phyloP scores from a whole-genome alignment of 2,113 vertebrate species.

The Struthidea cinerea region DNA sequence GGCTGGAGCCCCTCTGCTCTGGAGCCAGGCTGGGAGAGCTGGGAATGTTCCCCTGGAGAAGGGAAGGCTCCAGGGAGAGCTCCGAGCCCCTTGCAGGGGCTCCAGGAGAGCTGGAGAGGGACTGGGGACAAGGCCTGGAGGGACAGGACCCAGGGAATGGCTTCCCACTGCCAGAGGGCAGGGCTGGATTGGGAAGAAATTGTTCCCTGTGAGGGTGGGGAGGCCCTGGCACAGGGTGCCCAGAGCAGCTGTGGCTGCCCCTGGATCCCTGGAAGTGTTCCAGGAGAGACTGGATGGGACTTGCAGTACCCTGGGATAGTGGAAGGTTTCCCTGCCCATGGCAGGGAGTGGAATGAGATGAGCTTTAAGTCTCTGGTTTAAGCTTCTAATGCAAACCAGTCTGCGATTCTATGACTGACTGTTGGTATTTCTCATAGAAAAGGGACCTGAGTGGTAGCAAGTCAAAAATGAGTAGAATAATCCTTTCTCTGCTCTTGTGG shows the following conservation, averaged over 20 bases:
- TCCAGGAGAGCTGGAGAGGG: not conserved
- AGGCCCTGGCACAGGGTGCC: not conserved
- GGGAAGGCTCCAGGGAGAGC: not conserved
- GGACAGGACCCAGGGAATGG: not conserved
- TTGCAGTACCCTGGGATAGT: accelerated
- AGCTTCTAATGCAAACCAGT: not conserved
- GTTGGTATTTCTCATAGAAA: accelerated
- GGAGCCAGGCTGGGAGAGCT: not conserved
- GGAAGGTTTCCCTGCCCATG: not conserved
- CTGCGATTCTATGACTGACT: not conserved
- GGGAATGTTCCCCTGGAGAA: not conserved
- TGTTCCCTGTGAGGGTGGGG: accelerated
- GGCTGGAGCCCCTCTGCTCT: not conserved
- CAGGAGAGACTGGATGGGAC: not conserved
- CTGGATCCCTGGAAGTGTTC: not conserved
- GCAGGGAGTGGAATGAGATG: not conserved
- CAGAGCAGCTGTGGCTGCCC: not conserved
- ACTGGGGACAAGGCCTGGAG: not conserved
- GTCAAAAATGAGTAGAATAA: not conserved
- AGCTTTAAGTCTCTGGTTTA: not conserved
- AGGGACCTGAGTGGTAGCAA: not conserved
- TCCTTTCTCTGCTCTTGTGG: not conserved
- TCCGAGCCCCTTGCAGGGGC: not conserved
- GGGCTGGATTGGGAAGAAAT: not conserved
- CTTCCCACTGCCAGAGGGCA: not conserved